These are phyloP conservation scores for Borostomias antarcticus DNA, from an alignment of 2,797 vertebrate species.

Conservation along the genomic window DNA sequence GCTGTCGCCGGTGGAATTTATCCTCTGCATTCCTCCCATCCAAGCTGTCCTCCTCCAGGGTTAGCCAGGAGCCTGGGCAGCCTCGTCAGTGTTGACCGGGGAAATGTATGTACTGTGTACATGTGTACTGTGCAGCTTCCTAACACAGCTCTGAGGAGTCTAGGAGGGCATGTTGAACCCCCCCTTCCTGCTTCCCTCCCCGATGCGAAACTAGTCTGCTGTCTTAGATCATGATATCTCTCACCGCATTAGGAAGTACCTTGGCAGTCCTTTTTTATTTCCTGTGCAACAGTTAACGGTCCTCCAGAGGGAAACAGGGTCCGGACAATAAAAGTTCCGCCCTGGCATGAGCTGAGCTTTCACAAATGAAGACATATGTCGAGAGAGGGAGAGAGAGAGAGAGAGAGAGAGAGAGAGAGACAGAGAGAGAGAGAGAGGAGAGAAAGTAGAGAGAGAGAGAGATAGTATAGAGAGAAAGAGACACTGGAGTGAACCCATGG, in stretches of 20 bases:
- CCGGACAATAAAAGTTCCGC: constrained; percentile 79
- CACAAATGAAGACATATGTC: constrained; percentile 82
- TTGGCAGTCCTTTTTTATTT: constrained; percentile 77
- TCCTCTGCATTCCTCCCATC: too few species aligned
- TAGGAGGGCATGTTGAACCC: too few species aligned
- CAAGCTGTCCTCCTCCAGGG: too few species aligned
- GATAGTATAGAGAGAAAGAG: constrained; percentile 42
- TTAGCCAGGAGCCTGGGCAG: too few species aligned
- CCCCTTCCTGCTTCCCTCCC: not conserved
- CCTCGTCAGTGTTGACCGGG: too few species aligned
- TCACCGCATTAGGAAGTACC: constrained; percentile 75
- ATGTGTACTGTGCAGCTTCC: too few species aligned
- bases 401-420: constrained; percentile 21
- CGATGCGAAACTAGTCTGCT: constrained; percentile 63
- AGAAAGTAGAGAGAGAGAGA: constrained; percentile 27
- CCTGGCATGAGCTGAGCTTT: constrained; percentile 74
- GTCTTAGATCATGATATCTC: constrained; percentile 77
- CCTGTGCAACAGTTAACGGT: constrained; percentile 76
- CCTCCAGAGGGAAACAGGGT: constrained; percentile 71
- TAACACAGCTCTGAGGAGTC: too few species aligned
- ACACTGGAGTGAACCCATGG: constrained; percentile 48
- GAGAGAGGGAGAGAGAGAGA: constrained; percentile 37
- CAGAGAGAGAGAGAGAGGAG: constrained; percentile 22
- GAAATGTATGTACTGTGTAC: too few species aligned
- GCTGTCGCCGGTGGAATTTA: too few species aligned